Evolutionary conservation across 2,113 vertebrate genomes (phyloP), one percentile per base, ranked within the genome.

Genomic region (Dolichotis patagonum): DNA sequence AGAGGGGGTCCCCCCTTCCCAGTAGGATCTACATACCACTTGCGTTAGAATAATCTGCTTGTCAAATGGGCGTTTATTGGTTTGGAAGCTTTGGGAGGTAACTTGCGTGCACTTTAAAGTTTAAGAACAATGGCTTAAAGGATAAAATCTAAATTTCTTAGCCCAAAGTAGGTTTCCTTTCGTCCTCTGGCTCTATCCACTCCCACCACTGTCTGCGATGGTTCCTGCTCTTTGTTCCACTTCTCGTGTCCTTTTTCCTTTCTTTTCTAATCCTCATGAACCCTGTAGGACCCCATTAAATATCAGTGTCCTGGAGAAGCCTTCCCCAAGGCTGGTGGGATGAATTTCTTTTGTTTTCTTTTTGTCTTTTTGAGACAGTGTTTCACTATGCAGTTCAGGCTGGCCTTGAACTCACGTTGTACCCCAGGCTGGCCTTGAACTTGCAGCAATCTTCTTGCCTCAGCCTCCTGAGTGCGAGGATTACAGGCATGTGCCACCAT

Each of bases 81-180:
- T 80, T 89, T 46, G 52, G 71, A 77, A 71, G 22, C 54, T 80
- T 56, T 49, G 35, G 62, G 67, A 86, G 43, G 22, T 92, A 30
- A 80, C 24, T 35, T 62, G 56, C 80, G 85, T 2, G 52, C 10
- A 78, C 41, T 82, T 62, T 91, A 22, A 80, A 84, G 43, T 85
- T 77, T 94, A 88, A 90, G 56, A 90, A 90, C 58, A 86, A 26
- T 85, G 54, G 30, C 32, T 93, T 78, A 41, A 85, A 88, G 46
- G 63, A 60, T 52, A 65, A 14, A 54, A 60, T 78, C 83, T 3
- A 77, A 84, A 56, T 86, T 86, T 58, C 19, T 83, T 54, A 80
- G 26, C 16, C 30, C 32, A 77, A 84, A 7, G 24, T n/a, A 17
- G 52, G 46, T 12, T 26, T 28, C 10, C 22, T 91, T 84, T 89